phyloP scores from a whole-genome alignment of 2,888 invertebrate species.

The Linyphia triangularis region DNA sequence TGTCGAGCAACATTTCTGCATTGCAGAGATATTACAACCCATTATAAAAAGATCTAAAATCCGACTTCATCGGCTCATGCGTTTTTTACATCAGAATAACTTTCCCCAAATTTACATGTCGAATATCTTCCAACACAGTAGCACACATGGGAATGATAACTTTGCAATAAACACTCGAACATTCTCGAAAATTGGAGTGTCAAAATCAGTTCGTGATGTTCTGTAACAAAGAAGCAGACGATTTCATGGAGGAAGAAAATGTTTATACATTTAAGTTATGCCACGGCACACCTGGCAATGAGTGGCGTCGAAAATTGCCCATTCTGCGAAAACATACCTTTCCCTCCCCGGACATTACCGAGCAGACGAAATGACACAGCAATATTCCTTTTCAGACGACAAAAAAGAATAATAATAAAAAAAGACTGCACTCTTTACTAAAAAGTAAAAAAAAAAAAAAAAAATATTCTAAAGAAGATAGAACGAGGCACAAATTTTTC shows the following conservation, averaged over 20 bases:
- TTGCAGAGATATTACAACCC: not conserved
- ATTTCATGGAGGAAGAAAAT: slow-evolving; percentile 14
- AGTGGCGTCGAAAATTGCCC: slow-evolving; percentile 61
- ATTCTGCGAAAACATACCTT: slow-evolving; percentile 40
- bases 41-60: not conserved
- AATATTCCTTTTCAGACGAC: slow-evolving; percentile 35
- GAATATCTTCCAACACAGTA: not conserved
- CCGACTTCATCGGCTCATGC: not conserved
- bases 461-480: not conserved
- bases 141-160: not conserved
- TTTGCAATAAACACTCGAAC: not conserved
- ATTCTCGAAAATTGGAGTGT: slow-evolving; percentile 34
- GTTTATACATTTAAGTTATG: slow-evolving; percentile 70
- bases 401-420: slow-evolving; percentile 24
- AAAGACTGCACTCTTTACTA: not conserved
- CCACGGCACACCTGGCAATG: slow-evolving; percentile 61
- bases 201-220: slow-evolving; percentile 48
- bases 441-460: slow-evolving; percentile 16
- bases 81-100: not conserved
- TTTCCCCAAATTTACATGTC: not conserved
- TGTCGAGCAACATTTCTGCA: too few relatives aligned
- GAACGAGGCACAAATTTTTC: slow-evolving; percentile 51
- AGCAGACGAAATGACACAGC: slow-evolving; percentile 67
- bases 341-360: slow-evolving; percentile 24
- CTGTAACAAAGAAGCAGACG: slow-evolving; percentile 12